Conservation (phyloP, 2,113 vertebrate species). For the Cololabis saira region DNA sequence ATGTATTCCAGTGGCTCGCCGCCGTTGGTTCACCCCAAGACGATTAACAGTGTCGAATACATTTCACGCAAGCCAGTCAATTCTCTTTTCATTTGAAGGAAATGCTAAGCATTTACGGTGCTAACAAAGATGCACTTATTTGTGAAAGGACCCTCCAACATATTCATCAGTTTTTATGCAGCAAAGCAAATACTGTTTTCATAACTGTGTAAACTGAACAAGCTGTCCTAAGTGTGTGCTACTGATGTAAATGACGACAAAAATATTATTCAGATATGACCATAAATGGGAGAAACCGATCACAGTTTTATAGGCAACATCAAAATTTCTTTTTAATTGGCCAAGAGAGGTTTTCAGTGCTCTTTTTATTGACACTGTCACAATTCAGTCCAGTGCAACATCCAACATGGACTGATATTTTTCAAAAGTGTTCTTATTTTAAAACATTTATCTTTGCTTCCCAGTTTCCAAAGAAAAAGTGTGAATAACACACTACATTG, state of each 20-base stretch:
- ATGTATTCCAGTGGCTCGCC: conserved; percentile 33
- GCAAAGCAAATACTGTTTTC: conserved; percentile 7
- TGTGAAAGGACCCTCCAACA: conserved; percentile 7
- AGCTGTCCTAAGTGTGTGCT: neutral
- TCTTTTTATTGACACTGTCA: too few relatives aligned
- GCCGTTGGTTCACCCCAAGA: conserved; percentile 26
- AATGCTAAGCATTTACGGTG: conserved; percentile 19
- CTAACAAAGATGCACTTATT: conserved; percentile 23
- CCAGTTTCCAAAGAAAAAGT: too few relatives aligned
- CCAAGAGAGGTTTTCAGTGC: too few relatives aligned
- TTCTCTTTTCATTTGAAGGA: neutral
- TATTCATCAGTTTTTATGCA: conserved; percentile 13
- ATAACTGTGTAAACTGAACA: neutral
- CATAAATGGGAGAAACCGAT: too few relatives aligned
- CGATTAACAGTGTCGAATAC: conserved; percentile 12
- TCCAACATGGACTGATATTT: too few relatives aligned
- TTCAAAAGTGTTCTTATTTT: too few relatives aligned
- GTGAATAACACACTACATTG: too few relatives aligned
- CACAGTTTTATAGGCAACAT: too few relatives aligned
- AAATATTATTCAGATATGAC: neutral
- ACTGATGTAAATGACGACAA: neutral
- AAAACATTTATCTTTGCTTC: too few relatives aligned
- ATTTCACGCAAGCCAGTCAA: neutral
- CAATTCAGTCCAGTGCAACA: too few relatives aligned
- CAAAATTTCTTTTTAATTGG: too few relatives aligned